Base-by-base conservation (phyloP, 2,797 vertebrate genomes). In the Phaenicophaeus curvirostris region DNA sequence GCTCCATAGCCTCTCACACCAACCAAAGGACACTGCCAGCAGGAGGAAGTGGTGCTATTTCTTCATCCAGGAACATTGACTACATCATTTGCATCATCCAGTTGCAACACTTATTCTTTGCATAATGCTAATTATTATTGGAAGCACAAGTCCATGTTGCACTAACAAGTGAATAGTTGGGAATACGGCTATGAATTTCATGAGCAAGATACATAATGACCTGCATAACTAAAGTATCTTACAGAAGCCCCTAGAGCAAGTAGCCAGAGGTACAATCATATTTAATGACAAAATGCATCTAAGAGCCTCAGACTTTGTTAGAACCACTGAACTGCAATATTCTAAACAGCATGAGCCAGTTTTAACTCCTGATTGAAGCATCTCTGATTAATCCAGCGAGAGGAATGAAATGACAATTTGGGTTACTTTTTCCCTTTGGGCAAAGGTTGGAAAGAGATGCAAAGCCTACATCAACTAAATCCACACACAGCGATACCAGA, bases 81-180 rank as follows among this genome's bases (percentile, higher is more conserved):
- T 94, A 39, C 13, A 9, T 18, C 61, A 54, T 91, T 73, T 65
- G 78, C 90, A 66, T 78, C 25, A 50, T 41, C 24, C 81, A 72
- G 41, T 68, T 92, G 46, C 24, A 83, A 63, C 81, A 67, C 48
- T 93, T 93, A 90, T 66, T 96, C 82, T 46, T 80, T n/a, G 37
- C 31, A 74, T 55, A 86, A 80, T 37, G 8, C 41, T 85, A 94
- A 84, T 67, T 57, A 76, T 71, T 87, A 73, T 31, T 67, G 33
- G 71, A 74, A 57, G 58, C 46, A 44, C 25, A 79, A 59, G 50
- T 83, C 55, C 77, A 39, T 35, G 79, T 50, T 61, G 11, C 79
- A 59, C 89, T 44, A 82, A 67, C 48, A 87, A 82, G 20, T n/a
- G 31, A 87, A 89, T 73, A 92, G 67, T 28, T 87, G 46, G 66